phyloP scores from a whole-genome alignment of 2,888 invertebrate species.

The Arrhopalites spinosus region DNA sequence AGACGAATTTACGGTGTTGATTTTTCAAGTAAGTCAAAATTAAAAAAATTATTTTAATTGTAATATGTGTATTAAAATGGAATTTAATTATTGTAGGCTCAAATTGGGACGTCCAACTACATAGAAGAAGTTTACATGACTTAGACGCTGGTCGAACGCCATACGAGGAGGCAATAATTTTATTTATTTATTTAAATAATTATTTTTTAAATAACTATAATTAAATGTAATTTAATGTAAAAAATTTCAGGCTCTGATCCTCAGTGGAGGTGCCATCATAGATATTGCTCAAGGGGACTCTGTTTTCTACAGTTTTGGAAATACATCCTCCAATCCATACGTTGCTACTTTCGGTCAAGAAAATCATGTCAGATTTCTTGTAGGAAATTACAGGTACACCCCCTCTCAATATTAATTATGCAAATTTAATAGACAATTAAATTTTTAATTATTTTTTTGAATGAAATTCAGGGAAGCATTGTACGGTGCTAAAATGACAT shows the following conservation, averaged over 20 bases:
- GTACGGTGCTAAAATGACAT: conserved; percentile 41
- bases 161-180: conserved; percentile 48
- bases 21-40: conserved; percentile 42
- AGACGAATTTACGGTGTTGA: conserved; percentile 46
- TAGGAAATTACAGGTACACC: conserved; percentile 43
- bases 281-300: conserved; percentile 46
- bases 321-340: conserved; percentile 30
- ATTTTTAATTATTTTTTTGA: not conserved
- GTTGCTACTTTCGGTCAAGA: conserved; percentile 43
- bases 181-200: conserved; percentile 18
- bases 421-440: not conserved
- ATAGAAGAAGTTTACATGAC: conserved; percentile 43
- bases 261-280: conserved; percentile 47
- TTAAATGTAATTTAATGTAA: no score
- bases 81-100: conserved; percentile 40
- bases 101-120: conserved; percentile 45
- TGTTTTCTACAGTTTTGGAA: conserved; percentile 47
- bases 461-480: conserved; percentile 41
- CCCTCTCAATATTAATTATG: not conserved
- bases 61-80: not conserved
- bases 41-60: not conserved
- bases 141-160: conserved; percentile 38
- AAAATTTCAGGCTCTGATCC: no score
- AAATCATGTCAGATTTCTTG: conserved; percentile 36
- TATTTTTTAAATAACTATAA: no score